Base-by-base conservation (phyloP, 2,888 invertebrate species). In the Lordiphosa andalusiaca region DNA sequence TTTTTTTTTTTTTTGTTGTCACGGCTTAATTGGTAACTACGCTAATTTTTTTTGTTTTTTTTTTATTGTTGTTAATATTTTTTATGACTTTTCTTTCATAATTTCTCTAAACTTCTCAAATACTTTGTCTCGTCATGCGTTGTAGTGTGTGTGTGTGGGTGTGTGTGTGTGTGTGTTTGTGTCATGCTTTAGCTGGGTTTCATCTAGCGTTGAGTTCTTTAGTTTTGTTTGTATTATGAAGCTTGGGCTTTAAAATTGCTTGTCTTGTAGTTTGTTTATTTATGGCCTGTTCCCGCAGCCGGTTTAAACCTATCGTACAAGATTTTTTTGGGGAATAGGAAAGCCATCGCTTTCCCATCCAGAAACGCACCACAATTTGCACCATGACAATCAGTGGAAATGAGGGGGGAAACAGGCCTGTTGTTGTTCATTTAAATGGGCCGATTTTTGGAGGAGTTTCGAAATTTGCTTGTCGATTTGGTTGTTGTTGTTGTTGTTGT, bases 51-150 rank as follows among this genome's bases (percentile, higher is more conserved):
- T 58, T 44, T n/a, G n/a, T n/a, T 40, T 44, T 68, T 55, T 54
- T 54, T 60, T 62, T 69, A 67, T 58, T 66, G 51, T 71, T 69
- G 77, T 67, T 54, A 48, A 67, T 73, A 64, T 50, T 52, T 42
- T 59, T 67, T 55, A 61, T 48, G 65, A 54, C 59, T 49, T 58
- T 62, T 54, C 69, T 66, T 73, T 44, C 44, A 82, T 73, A 80
- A 73, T 84, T 83, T 78, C 69, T 85, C 85, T 85, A 87, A 86
- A 74, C 83, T 73, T 85, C 86, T 81, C 86, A 74, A 73, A 78
- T 81, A 87, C 81, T 81, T 88, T 76, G 73, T 78, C 81, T 75
- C 76, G 71, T 80, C 83, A 76, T 78, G 78, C 76, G 62, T 82
- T 74, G 64, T 68, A 70, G 57, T 46, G 62, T 66, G 42, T 57